phyloP scores from a whole-genome alignment of 2,113 vertebrate genomes.

The Percopsis transmontana region DNA sequence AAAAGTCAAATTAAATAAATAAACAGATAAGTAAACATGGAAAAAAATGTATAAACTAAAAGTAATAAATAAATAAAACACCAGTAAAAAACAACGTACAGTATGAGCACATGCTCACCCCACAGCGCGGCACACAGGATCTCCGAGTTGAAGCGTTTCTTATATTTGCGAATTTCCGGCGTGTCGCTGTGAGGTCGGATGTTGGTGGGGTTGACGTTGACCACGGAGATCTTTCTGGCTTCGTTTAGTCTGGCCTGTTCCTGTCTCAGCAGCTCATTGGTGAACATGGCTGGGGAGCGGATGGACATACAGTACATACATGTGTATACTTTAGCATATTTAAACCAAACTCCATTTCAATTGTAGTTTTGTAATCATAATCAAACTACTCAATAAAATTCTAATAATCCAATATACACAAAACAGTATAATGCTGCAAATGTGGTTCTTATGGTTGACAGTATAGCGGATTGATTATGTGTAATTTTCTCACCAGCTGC shows the following conservation, averaged over 20 bases:
- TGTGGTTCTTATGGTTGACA: not conserved
- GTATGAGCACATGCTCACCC: slow-evolving; percentile 76
- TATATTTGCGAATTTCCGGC: slow-evolving; percentile 97
- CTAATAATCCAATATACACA: too few species aligned
- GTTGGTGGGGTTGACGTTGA: slow-evolving; percentile 98
- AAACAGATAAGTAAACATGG: too few species aligned
- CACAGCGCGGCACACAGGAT: slow-evolving; percentile 96
- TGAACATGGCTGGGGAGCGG: slow-evolving; percentile 83
- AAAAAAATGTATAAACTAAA: too few species aligned
- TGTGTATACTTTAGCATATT: not conserved
- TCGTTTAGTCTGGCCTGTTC: slow-evolving; percentile 96
- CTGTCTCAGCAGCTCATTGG: slow-evolving; percentile 93
- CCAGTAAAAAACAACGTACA: not conserved
- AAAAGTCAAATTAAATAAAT: too few species aligned
- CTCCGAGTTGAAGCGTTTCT: slow-evolving; percentile 98
- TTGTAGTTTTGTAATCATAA: too few species aligned
- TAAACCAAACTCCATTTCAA: too few species aligned
- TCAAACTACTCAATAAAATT: too few species aligned
- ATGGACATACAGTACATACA: not conserved
- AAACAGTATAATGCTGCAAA: not conserved
- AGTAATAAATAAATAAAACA: not conserved
- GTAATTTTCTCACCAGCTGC: slow-evolving; percentile 79
- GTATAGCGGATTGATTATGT: not conserved
- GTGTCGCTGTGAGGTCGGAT: slow-evolving; percentile 97
- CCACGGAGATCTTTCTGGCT: slow-evolving; percentile 96